phyloP scores from a whole-genome alignment of 2,113 vertebrate species.

The Albula goreensis region DNA sequence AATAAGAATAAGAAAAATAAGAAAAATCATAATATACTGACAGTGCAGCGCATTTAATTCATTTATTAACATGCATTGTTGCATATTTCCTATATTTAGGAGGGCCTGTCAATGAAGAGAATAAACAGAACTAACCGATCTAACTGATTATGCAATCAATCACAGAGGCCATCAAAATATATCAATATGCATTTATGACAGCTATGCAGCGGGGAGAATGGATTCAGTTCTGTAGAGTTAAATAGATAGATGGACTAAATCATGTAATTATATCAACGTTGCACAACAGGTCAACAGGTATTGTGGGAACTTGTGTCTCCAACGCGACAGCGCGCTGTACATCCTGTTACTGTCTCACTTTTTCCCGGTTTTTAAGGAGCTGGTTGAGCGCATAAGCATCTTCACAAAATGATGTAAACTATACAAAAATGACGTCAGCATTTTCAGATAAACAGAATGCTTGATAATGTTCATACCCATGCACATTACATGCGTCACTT shows the following conservation, averaged over 20 bases:
- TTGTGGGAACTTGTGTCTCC: background rate
- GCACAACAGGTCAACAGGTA: background rate
- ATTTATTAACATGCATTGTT: background rate
- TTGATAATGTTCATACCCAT: background rate
- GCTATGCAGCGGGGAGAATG: background rate
- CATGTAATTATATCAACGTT: too few species aligned
- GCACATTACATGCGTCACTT: background rate
- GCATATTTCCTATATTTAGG: background rate
- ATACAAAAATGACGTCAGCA: background rate
- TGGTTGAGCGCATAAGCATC: background rate
- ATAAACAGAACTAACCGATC: background rate
- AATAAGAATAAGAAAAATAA: background rate
- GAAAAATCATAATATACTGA: background rate
- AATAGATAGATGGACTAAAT: background rate
- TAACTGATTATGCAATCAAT: background rate
- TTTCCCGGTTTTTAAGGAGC: background rate
- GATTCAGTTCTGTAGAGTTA: background rate
- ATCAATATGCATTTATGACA: background rate
- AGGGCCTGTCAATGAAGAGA: background rate
- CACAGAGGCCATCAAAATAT: background rate
- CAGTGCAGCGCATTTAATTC: too few species aligned
- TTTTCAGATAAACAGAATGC: background rate
- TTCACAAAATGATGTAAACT: background rate
- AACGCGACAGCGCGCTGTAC: background rate
- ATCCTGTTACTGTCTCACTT: background rate